Conservation (phyloP, 2,797 vertebrate genomes). For the Argentina silus region DNA sequence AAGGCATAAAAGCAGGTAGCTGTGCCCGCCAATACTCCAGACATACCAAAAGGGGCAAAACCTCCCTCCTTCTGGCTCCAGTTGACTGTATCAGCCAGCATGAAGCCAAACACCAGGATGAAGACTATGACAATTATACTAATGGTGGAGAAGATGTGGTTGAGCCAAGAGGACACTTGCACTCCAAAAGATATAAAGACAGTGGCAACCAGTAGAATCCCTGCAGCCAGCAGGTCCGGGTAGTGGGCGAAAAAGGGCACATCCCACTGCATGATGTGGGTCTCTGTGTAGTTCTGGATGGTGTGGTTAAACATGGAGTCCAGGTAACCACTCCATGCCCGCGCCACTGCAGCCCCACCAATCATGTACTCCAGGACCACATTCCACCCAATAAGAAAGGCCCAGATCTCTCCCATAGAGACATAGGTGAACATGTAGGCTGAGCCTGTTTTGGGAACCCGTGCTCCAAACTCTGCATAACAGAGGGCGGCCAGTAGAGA, state of each 20-base stretch:
- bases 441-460: slow-evolving; percentile 93
- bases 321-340: slow-evolving; percentile 96
- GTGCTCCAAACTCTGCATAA: slow-evolving; percentile 95
- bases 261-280: slow-evolving; percentile 87
- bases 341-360: slow-evolving; percentile 89
- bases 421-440: slow-evolving; percentile 98
- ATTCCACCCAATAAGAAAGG: slow-evolving; percentile 98
- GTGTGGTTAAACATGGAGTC: slow-evolving; percentile 93
- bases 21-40: slow-evolving; percentile 91
- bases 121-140: slow-evolving; percentile 88
- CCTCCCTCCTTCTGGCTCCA: slow-evolving; percentile 89
- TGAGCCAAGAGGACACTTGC: slow-evolving; percentile 93
- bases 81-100: slow-evolving; percentile 87
- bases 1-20: slow-evolving; percentile 97
- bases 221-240: slow-evolving; percentile 89
- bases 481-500: slow-evolving; percentile 94
- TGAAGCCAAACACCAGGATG: slow-evolving; percentile 90
- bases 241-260: slow-evolving; percentile 89
- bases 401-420: slow-evolving; percentile 95
- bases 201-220: slow-evolving; percentile 86
- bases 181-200: slow-evolving; percentile 93
- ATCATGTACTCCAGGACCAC: slow-evolving; percentile 96
- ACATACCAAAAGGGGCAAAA: slow-evolving; percentile 89
- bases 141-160: slow-evolving; percentile 89
- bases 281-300: slow-evolving; percentile 93